Base-by-base conservation (phyloP, 2,113 vertebrate species). In the Lasiurus cinereus region DNA sequence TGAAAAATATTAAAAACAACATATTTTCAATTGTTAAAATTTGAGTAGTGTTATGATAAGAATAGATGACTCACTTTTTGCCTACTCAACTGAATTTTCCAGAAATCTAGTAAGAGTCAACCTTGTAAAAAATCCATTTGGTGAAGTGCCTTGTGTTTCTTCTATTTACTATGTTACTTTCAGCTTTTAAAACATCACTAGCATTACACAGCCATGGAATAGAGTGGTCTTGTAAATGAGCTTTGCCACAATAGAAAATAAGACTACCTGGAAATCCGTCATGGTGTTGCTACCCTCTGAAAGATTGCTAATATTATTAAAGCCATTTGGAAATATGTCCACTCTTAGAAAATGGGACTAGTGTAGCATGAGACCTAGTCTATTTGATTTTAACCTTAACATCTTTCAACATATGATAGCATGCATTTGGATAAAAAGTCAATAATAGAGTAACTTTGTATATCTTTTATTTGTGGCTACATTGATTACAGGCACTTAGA, bases 181-280 rank as follows among this genome's bases (percentile, higher is more conserved):
- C 62, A 90, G 91, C 59, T 93, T 91, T 94, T 94, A 62, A 88
- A 90, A 78, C 59, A 74, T 90, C 46, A 67, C 52, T 31, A 3
- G 50, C 33, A 36, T 94, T 79, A 79, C 76, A 59, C 43, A 93
- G 74, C 74, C 22, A 1, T 19, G 22, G 79, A 90, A 79, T 70
- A 84, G 15, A 93, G 59, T 70, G 66, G 56, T 70, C 84, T 89
- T 91, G 2, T 85, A 78, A 92, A 94, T 94, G 95, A 89, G 66
- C 27, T 94, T 59, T 91, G 74, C 74, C 79, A 74, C 69, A 86
- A 66, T 77, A 95, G 70, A 87, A 85, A 92, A 90, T 56, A 70
- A 76, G 79, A 52, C 52, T 76, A 29, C 56, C 76, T 87, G 90
- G 94, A 83, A 93, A 66, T 59, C 48, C 4, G 0, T 83, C 90